Percentiles rank a stretch among this genome's conserved stretches.
These are phyloP conservation scores for Petrocephalus schoutedeni DNA, from an alignment of 2,797 vertebrate genomes.

Conservation along the genomic window DNA sequence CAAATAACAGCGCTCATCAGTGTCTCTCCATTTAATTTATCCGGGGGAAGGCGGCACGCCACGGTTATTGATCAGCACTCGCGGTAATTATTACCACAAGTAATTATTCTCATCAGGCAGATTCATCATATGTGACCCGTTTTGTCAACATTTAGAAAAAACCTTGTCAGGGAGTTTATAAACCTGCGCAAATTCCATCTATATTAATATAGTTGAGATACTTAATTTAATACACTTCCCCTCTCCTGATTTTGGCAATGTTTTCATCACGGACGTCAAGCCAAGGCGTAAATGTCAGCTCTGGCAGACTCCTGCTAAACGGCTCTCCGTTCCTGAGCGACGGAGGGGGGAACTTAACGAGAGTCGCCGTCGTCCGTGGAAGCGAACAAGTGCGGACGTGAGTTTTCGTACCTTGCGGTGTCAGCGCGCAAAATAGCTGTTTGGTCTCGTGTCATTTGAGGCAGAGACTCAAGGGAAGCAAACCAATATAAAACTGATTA, in stretches of 20 bases:
- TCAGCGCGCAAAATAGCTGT: background rate
- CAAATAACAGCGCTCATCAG: background rate
- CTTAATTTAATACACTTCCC: background rate
- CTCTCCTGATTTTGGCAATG: background rate
- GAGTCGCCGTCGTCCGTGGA: no score
- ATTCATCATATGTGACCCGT: conserved; percentile 10
- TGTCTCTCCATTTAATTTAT: background rate
- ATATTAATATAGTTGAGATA: background rate
- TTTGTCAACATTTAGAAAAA: conserved; percentile 3
- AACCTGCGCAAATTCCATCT: background rate
- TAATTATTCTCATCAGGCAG: conserved; percentile 16
- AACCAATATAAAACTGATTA: conserved; percentile 8
- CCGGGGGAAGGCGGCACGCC: background rate
- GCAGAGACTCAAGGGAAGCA: background rate
- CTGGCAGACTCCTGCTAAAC: background rate
- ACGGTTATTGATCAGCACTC: conserved; percentile 14
- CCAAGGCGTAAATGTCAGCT: conserved; percentile 2
- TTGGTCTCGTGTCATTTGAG: background rate
- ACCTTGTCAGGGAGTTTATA: background rate
- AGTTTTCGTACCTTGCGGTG: background rate
- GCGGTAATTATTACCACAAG: conserved; percentile 11
- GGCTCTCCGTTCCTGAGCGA: background rate
- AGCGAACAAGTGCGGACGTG: background rate
- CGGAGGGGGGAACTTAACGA: background rate
- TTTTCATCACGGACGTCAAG: background rate